These are phyloP conservation scores for Heteromyza rotundicornis DNA, from an alignment of 2,888 invertebrate genomes.

Conservation along the genomic window DNA sequence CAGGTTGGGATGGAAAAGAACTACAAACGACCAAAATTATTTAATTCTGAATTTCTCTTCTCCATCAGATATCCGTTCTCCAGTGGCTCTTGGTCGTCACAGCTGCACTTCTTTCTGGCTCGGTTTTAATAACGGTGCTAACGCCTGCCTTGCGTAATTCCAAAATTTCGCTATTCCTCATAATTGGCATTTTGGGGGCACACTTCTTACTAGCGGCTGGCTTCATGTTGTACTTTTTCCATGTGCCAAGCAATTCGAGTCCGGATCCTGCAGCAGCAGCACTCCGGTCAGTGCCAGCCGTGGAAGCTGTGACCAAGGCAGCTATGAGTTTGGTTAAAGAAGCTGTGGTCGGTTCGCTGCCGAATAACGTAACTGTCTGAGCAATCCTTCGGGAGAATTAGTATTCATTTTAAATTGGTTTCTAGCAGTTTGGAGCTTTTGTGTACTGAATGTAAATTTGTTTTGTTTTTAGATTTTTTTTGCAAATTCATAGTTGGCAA, in stretches of 20 bases:
- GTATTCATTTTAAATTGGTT: too few species aligned
- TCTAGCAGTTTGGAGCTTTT: too few species aligned
- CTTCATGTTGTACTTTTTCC: conserved; percentile 85
- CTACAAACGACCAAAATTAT: conserved; percentile 24
- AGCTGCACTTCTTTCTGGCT: conserved; percentile 84
- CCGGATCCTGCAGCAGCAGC: conserved; percentile 1
- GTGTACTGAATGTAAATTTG: too few species aligned
- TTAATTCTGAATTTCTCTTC: conserved; percentile 34
- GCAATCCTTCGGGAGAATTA: too few species aligned
- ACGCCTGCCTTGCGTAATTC: conserved; percentile 76
- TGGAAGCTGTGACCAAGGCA: conserved; percentile 16
- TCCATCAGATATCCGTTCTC: conserved; percentile 68
- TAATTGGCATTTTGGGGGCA: conserved; percentile 73
- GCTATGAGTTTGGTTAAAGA: conserved; percentile 22
- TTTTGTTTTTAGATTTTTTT: too few species aligned
- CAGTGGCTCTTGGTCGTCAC: conserved; percentile 87
- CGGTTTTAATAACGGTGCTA: conserved; percentile 82
- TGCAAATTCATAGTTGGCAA: too few species aligned
- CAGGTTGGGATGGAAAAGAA: too few species aligned
- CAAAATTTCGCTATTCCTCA: conserved; percentile 69
- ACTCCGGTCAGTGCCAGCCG: neutral
- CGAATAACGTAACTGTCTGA: too few species aligned
- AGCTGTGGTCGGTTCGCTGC: neutral
- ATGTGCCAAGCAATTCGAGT: conserved; percentile 63
- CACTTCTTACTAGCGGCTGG: conserved; percentile 85